A percentile compares a stretch with the other conserved stretches of the same genome.
Evolutionary conservation across 1,140 invertebrate species (phyloP).

Genomic region (Lordiphosa stackelbergi): DNA sequence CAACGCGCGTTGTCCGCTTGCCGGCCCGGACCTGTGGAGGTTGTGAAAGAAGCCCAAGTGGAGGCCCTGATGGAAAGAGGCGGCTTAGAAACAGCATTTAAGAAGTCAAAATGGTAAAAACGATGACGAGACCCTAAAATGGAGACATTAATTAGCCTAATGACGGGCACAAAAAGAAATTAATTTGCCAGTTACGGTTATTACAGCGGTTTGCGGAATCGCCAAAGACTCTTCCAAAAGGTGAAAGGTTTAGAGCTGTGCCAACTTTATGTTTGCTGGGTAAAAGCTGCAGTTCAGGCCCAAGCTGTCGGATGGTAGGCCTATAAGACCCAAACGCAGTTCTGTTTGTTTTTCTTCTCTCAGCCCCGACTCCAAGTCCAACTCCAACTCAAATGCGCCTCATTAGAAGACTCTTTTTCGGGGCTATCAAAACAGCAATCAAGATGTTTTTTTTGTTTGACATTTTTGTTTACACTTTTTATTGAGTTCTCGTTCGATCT

Average conservation of each 20-base stretch:
- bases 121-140: conserved; percentile 59
- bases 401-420: conserved; percentile 41
- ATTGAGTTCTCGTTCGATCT: conserved; percentile 67
- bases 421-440: conserved; percentile 68
- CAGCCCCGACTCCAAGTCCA: conserved; percentile 4
- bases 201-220: conserved; percentile 54
- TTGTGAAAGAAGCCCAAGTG: conserved; percentile 42
- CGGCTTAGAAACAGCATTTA: conserved; percentile 41
- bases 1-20: conserved; percentile 51
- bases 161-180: conserved; percentile 69
- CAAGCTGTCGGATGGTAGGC: conserved; percentile 25
- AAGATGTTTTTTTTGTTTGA: conserved; percentile 47
- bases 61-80: conserved; percentile 20
- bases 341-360: conserved; percentile 32
- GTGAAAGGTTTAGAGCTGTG: not conserved
- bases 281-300: too few species aligned
- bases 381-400: conserved; percentile 31
- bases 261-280: too few species aligned
- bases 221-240: conserved; percentile 25
- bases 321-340: conserved; percentile 9
- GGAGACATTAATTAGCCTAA: conserved; percentile 74
- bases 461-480: conserved; percentile 53
- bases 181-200: conserved; percentile 73
- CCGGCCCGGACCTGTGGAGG: conserved; percentile 28
- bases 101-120: conserved; percentile 27